phyloP scores from a whole-genome alignment of 2,113 vertebrate species.

The Oceanites oceanicus region DNA sequence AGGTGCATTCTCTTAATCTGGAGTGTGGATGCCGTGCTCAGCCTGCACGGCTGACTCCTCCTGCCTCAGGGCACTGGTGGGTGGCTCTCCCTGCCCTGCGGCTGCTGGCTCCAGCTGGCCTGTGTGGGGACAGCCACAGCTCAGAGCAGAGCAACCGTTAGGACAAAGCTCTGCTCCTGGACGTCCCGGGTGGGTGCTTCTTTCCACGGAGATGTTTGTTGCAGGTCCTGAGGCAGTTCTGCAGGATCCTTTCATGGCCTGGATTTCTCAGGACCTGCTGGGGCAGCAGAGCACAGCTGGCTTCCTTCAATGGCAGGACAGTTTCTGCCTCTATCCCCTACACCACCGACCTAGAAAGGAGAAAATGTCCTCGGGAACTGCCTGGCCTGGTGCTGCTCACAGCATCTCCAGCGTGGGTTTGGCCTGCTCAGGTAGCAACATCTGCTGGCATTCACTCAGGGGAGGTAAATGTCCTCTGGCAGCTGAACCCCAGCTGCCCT shows the following conservation, averaged over 20 bases:
- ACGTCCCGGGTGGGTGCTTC: neutral
- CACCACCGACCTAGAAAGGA: neutral
- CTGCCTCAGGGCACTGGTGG: neutral
- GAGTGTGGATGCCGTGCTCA: accelerated
- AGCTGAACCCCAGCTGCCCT: too few species aligned
- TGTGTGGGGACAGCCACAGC: neutral
- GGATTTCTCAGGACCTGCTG: neutral
- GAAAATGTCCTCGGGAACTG: neutral
- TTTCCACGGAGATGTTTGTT: neutral
- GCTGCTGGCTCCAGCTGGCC: neutral
- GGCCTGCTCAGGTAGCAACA: neutral
- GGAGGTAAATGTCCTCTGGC: neutral
- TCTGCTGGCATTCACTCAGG: neutral
- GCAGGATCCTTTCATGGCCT: neutral
- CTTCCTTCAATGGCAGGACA: neutral
- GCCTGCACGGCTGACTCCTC: neutral
- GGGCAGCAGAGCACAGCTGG: neutral
- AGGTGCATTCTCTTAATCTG: neutral
- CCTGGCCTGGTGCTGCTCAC: neutral
- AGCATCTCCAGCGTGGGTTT: neutral
- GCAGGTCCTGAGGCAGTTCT: neutral
- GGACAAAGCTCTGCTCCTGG: neutral
- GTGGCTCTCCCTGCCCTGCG: neutral
- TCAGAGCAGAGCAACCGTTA: neutral
- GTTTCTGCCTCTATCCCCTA: neutral